Base-by-base conservation (phyloP, 2,888 invertebrate species). In the Caenorhabditis macrosperma region DNA sequence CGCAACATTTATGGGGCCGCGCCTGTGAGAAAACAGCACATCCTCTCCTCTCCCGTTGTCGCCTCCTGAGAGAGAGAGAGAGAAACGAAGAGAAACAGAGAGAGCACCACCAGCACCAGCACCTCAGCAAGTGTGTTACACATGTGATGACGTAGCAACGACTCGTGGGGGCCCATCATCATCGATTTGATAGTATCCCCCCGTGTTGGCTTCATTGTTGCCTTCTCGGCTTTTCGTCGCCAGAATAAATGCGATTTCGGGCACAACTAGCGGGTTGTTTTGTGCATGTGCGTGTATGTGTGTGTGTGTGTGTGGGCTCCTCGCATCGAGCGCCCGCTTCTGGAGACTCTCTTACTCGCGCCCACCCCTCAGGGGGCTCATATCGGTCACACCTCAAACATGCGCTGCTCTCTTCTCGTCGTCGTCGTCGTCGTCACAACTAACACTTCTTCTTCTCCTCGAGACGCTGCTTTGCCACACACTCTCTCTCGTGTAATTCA, bases 1-100 rank as follows among this genome's bases (percentile, higher is more conserved):
- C 72, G 74, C 74, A 74, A 74, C 74, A 74, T 74, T 74, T 74
- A 74, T 74, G 74, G 72, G 74, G 74, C 72, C 55, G 55, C 63
- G 72, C 64, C 64, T 74, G 74, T 74, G 74, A 74, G 74, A 74
- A 64, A 74, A 63, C n/a, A n/a, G n/a, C n/a, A n/a, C n/a, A n/a
- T n/a, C n/a, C n/a, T n/a, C n/a, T n/a, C n/a, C n/a, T n/a, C n/a
- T n/a, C n/a, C n/a, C n/a, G n/a, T n/a, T n/a, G n/a, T n/a, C n/a
- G n/a, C n/a, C n/a, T n/a, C n/a, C n/a, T 59, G 48, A 57, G 35
- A 63, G 61, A 61, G 55, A 20, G 35, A 55, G 50, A n/a, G n/a
- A n/a, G n/a, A n/a, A n/a, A n/a, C n/a, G n/a, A n/a, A n/a, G n/a
- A n/a, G n/a, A n/a, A n/a, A n/a, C n/a, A 24, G 54, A n/a, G 26